phyloP scores from a whole-genome alignment of 2,888 invertebrate species.

The Monopis laevigella region DNA sequence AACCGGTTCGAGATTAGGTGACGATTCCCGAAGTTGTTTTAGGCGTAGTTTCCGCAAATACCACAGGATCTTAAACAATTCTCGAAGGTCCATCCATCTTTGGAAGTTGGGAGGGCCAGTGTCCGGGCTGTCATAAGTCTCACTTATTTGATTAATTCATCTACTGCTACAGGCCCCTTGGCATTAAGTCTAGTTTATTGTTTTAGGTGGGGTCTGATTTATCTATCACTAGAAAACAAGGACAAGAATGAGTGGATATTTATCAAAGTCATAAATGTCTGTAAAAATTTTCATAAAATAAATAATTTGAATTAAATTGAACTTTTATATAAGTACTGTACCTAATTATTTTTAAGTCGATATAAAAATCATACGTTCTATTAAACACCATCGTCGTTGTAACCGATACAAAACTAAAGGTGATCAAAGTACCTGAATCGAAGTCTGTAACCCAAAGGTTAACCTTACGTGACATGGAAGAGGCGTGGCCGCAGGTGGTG shows the following conservation, averaged over 20 bases:
- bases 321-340: too few species aligned
- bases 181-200: conserved; percentile 12
- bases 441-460: too few species aligned
- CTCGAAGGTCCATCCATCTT: conserved; percentile 11
- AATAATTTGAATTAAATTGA: too few species aligned
- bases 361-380: too few species aligned
- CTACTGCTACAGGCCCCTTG: conserved; percentile 5
- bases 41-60: conserved; percentile 9
- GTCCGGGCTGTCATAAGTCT: conserved; percentile 11
- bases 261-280: conserved; percentile 11
- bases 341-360: too few species aligned
- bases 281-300: too few species aligned
- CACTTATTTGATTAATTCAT: conserved; percentile 12
- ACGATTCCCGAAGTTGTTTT: conserved; percentile 7
- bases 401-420: too few species aligned
- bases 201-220: conserved; percentile 11
- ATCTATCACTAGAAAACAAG: conserved; percentile 9
- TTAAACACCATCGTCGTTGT: too few species aligned
- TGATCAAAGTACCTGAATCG: too few species aligned
- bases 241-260: conserved; percentile 9
- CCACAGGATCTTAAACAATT: conserved; percentile 11
- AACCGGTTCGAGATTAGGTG: conserved; percentile 4
- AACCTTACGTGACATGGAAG: conserved; percentile 3
- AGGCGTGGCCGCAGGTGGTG: conserved; percentile 8
- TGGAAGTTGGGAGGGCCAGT: conserved; percentile 9